phyloP scores from a whole-genome alignment of 1,140 invertebrate genomes.

The Trissolcus basalis region DNA sequence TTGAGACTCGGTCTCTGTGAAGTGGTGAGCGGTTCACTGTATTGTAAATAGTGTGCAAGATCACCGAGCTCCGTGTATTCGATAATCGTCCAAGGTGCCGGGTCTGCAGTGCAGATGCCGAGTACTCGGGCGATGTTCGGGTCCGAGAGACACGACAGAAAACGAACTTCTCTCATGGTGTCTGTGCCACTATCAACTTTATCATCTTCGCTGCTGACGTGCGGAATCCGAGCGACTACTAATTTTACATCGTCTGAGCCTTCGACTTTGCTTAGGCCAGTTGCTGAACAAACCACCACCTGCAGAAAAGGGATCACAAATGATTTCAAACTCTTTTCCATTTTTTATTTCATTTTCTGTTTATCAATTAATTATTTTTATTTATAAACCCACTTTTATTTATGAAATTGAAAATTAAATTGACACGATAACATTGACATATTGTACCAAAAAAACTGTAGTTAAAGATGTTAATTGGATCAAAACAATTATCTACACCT shows the following conservation, averaged over 20 bases:
- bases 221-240: conserved; percentile 76
- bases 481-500: no score
- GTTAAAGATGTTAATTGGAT: no score
- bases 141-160: conserved; percentile 84
- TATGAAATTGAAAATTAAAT: no score
- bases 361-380: no score
- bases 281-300: conserved; percentile 78
- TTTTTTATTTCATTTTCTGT: no score
- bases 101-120: conserved; percentile 80
- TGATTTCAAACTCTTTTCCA: conserved; percentile 1
- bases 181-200: conserved; percentile 65
- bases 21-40: conserved; percentile 71
- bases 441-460: no score
- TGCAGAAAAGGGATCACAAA: conserved; percentile 59
- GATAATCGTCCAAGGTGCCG: conserved; percentile 84
- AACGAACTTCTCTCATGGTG: conserved; percentile 81
- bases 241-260: conserved; percentile 68
- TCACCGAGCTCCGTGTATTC: conserved; percentile 90
- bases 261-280: conserved; percentile 74
- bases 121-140: conserved; percentile 85
- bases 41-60: conserved; percentile 84
- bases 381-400: no score
- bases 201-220: conserved; percentile 58
- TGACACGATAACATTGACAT: no score
- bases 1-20: conserved; percentile 70